Evolutionary conservation across 64 coral and sea anemone genomes (phyloP).

Genomic region (Porites lutea): DNA sequence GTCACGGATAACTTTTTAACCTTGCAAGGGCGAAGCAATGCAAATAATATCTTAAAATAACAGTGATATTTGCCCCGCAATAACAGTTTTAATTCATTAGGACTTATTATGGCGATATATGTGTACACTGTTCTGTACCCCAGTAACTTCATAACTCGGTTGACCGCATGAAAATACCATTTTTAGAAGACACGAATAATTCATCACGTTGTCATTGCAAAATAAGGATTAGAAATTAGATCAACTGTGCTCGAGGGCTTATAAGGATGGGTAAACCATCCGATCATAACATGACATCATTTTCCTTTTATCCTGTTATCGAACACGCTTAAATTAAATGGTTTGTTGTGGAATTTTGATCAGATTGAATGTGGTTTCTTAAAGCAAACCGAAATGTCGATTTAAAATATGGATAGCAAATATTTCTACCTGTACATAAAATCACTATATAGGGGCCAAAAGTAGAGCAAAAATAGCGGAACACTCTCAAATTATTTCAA

Average conservation of each 20-base stretch:
- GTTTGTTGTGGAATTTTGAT: not conserved
- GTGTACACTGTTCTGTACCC: not conserved
- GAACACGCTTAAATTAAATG: not conserved
- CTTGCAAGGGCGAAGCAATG: not conserved
- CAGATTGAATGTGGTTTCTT: slow-evolving; percentile 11
- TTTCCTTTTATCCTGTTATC: slow-evolving; percentile 3
- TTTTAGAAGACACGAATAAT: not conserved
- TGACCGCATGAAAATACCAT: not conserved
- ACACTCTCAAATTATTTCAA: too few species aligned
- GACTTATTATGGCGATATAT: not conserved
- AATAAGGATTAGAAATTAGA: not conserved
- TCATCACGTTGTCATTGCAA: not conserved
- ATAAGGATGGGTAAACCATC: not conserved
- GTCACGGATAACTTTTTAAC: not conserved
- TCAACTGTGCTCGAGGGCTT: not conserved
- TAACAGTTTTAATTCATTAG: not conserved
- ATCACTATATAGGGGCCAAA: too few species aligned
- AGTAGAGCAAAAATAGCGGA: too few species aligned
- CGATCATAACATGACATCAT: not conserved
- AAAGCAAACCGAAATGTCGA: not conserved
- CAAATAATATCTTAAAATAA: not conserved
- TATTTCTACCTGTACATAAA: too few species aligned
- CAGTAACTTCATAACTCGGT: not conserved
- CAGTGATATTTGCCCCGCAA: not conserved
- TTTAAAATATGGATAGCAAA: not conserved